A percentile compares a stretch with the other conserved stretches of the same genome.
These are phyloP conservation scores for Oncopodura yosiiana DNA, from an alignment of 1,140 invertebrate genomes.

Conservation along the genomic window DNA sequence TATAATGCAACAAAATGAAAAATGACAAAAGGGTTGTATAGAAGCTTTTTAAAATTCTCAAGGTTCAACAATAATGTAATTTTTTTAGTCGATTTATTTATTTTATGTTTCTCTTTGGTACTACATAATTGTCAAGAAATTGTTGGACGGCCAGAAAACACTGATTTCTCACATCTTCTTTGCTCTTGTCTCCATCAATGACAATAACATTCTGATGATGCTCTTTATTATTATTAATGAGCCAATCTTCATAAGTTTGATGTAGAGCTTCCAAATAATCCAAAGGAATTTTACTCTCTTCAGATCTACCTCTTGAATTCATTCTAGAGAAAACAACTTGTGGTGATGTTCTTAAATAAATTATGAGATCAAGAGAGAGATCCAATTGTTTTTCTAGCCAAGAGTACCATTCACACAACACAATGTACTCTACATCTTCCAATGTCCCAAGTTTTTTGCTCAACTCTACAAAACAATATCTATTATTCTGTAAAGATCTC, in stretches of 20 bases:
- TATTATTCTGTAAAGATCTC: conserved; percentile 47
- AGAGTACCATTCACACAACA: conserved; percentile 47
- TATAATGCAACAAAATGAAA: no score
- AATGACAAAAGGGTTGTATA: no score
- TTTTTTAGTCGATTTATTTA: no score
- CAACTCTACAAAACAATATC: conserved; percentile 51
- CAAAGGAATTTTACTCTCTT: conserved; percentile 42
- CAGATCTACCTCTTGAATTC: conserved; percentile 43
- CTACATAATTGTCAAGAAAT: no score
- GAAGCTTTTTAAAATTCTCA: no score
- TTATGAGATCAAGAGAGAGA: conserved; percentile 46
- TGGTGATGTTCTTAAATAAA: conserved; percentile 49
- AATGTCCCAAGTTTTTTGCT: conserved; percentile 43
- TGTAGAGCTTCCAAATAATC: conserved; percentile 44
- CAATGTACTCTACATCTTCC: conserved; percentile 44
- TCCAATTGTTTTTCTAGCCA: conserved; percentile 43
- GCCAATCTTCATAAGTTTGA: conserved; percentile 42
- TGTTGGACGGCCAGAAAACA: conserved; percentile 2
- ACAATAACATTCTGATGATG: conserved; percentile 21
- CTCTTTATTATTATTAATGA: conserved; percentile 5
- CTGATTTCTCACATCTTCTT: conserved; percentile 25
- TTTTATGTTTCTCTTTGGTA: no score
- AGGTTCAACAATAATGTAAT: no score
- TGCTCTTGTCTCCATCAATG: conserved; percentile 28
- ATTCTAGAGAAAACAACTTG: conserved; percentile 46